Percentiles rank a stretch among this genome's conserved stretches.
These are phyloP conservation scores for Malacoctenus gilli DNA, from an alignment of 2,797 vertebrate genomes.

Conservation along the genomic window DNA sequence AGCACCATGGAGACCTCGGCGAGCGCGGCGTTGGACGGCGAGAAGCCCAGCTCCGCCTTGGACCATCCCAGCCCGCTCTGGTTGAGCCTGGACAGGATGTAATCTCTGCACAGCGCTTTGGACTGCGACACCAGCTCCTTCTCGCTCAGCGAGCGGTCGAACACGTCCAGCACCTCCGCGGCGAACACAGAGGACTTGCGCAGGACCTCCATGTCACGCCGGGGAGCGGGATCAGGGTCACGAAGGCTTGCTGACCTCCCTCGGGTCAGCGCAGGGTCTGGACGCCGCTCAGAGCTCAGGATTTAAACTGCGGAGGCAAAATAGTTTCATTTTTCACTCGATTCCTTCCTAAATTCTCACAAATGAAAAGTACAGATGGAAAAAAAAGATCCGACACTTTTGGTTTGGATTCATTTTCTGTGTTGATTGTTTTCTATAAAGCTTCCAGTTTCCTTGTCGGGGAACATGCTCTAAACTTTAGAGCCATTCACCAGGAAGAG, in stretches of 20 bases:
- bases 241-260: conserved; percentile 52
- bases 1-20: conserved; percentile 90
- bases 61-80: conserved; percentile 91
- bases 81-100: conserved; percentile 90
- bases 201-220: conserved; percentile 86
- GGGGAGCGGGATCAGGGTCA: conserved; percentile 36
- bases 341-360: too few species aligned
- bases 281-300: conserved; percentile 25
- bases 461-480: too few species aligned
- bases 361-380: too few species aligned
- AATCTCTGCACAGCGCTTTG: conserved; percentile 92
- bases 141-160: conserved; percentile 90
- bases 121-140: conserved; percentile 95
- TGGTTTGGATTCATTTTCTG: too few species aligned
- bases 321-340: too few species aligned
- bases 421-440: too few species aligned
- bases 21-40: conserved; percentile 79
- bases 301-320: conserved; percentile 31
- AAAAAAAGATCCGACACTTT: too few species aligned
- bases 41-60: conserved; percentile 81
- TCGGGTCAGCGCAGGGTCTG: conserved; percentile 49
- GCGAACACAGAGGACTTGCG: conserved; percentile 90
- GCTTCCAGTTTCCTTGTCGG: too few species aligned
- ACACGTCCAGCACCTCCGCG: conserved; percentile 91
- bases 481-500: too few species aligned